Evolutionary conservation across 2,797 vertebrate genomes (phyloP).

Genomic region (Luscinia luscinia): DNA sequence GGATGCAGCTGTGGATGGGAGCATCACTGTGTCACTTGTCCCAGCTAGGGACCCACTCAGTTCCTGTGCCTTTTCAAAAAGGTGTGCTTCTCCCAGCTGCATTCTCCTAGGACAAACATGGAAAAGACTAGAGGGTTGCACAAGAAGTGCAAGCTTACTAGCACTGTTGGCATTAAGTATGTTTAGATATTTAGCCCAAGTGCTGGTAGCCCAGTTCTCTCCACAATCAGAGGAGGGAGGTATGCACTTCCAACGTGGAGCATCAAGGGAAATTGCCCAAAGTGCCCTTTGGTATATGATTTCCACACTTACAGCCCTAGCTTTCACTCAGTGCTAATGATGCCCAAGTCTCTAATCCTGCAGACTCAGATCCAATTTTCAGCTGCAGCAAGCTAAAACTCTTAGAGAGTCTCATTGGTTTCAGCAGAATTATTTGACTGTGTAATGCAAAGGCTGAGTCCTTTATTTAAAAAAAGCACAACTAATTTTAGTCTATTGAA

Average conservation of each 20-base stretch:
- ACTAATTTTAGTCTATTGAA: neutral
- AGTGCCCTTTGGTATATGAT: neutral
- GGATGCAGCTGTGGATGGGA: neutral
- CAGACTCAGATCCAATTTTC: neutral
- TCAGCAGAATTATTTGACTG: conserved; percentile 9
- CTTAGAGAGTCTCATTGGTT: neutral
- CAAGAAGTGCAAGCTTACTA: neutral
- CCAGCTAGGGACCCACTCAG: neutral
- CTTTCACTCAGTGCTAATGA: neutral
- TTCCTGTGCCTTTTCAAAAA: neutral
- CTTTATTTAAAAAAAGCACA: neutral
- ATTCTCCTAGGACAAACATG: neutral
- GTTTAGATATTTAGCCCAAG: neutral
- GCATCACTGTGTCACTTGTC: neutral
- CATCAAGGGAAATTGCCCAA: neutral
- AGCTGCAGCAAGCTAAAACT: neutral
- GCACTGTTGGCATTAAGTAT: neutral
- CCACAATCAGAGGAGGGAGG: neutral
- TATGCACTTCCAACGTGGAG: neutral
- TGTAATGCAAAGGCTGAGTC: neutral
- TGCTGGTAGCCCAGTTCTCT: neutral
- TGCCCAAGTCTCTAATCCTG: neutral
- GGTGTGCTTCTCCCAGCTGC: neutral
- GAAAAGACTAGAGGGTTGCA: neutral
- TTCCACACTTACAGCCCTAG: neutral